A percentile compares a stretch with the other conserved stretches of the same genome.
Evolutionary conservation across 35 echinoderm and acorn worm species (phyloP).

Genomic region (Holothuria glaberrima): DNA sequence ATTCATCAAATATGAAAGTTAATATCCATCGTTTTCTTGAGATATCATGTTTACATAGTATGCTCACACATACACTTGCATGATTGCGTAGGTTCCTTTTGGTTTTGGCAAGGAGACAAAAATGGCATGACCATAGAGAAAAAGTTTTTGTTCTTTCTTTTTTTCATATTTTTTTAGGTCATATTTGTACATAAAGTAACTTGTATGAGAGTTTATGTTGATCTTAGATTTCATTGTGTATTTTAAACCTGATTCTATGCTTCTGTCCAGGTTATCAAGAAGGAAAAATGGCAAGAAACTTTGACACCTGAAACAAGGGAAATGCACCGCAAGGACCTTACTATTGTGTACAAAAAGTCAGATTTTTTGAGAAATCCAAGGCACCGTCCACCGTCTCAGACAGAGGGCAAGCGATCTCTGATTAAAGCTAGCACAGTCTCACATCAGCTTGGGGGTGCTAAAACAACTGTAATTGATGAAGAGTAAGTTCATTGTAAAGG

Average conservation of each 20-base stretch:
- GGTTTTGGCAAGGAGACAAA: no score
- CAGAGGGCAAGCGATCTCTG: slow-evolving; percentile 70
- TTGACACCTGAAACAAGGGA: slow-evolving; percentile 77
- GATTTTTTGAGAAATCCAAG: slow-evolving; percentile 93
- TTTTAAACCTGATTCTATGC: background rate
- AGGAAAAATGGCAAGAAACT: slow-evolving; percentile 78
- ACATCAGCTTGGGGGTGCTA: slow-evolving; percentile 88
- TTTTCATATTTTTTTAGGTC: no score
- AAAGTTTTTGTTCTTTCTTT: no score
- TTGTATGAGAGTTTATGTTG: background rate
- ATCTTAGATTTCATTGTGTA: background rate
- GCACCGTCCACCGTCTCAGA: slow-evolving; percentile 82
- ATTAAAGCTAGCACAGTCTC: slow-evolving; percentile 87
- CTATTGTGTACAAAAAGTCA: slow-evolving; percentile 86
- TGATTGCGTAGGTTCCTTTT: no score
- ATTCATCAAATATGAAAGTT: no score
- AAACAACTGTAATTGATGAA: slow-evolving; percentile 82
- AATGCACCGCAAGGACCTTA: slow-evolving; percentile 81
- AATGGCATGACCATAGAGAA: no score
- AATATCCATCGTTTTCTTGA: no score
- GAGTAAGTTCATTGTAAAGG: slow-evolving; percentile 34
- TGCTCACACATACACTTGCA: no score
- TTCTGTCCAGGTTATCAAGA: slow-evolving; percentile 3
- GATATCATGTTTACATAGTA: no score
- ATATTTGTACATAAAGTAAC: background rate